These are phyloP conservation scores for Zaprionus nigranus DNA, from an alignment of 1,140 invertebrate genomes.

Conservation along the genomic window DNA sequence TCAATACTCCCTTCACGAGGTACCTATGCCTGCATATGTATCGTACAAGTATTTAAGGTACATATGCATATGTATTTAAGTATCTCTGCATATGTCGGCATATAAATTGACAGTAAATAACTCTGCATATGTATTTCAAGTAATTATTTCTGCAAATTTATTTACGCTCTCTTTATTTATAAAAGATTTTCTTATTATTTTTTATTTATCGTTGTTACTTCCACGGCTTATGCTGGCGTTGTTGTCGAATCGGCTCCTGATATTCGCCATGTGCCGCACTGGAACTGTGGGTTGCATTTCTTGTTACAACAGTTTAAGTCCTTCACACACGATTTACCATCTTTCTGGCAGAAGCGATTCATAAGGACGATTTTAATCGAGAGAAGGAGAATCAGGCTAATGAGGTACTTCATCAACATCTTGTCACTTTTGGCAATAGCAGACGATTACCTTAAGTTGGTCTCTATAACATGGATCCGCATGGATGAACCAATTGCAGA, in stretches of 20 bases:
- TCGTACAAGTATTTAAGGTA: no score
- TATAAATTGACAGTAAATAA: no score
- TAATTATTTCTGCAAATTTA: neutral
- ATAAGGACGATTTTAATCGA: neutral
- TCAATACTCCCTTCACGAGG: neutral
- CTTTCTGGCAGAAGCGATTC: neutral
- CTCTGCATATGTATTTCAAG: no score
- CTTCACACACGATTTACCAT: neutral
- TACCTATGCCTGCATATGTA: neutral
- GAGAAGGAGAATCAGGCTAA: neutral
- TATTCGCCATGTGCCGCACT: constrained; percentile 10
- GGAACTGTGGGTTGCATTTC: neutral
- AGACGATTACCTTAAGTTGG: neutral
- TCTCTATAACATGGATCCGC: neutral
- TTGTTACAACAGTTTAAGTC: constrained; percentile 7
- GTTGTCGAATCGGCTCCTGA: no score
- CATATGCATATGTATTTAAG: no score
- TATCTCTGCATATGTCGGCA: no score
- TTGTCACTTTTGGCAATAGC: neutral
- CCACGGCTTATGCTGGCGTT: no score
- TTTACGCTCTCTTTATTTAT: no score
- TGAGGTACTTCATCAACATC: neutral
- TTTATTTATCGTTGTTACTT: no score
- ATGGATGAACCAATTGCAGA: neutral
- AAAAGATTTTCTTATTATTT: no score